Evolutionary conservation across 2,113 vertebrate species (phyloP), one percentile per base, ranked within the genome.

Genomic region (Anoplopoma fimbria): DNA sequence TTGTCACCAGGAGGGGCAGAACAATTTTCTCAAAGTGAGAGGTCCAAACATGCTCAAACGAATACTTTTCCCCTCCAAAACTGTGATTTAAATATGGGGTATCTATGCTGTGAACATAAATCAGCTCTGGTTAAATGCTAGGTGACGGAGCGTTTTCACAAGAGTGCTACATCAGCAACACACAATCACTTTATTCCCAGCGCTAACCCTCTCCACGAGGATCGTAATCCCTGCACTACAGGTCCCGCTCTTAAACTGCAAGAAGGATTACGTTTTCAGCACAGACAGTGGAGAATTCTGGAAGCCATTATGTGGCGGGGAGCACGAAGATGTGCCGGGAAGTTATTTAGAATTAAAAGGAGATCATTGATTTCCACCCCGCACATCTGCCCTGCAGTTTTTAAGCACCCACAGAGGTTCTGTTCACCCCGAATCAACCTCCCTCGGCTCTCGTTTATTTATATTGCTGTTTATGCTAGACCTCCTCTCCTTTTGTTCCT

Each of bases 1-100:
- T 63, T 67, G 58, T 86, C 6, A 21, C 51, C 15, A 77, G 58
- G 61, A 69, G 42, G 25, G 2, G 1, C 51, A 25, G 72, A 86
- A 71, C 36, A 2, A 4, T 74, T 53, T 71, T 82, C 40, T 64
- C 27, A 38, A 57, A 2, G 7, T 7, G 71, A 89, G 63, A 75
- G 17, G 70, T 40, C 68, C 42, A 14, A 15, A 36, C 75, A 79
- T 14, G 68, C 49, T 76, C 45, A 19, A 51, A 64, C 77, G 63
- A 79, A 88, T 93, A 85, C 92, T 93, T 91, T 89, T 70, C 72
- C 51, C 51, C 47, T 87, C 62, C n/a, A 23, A 75, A 77, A 67
- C 73, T 69, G 62, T 93, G 81, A 91, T 94, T 93, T 92, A 85
- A n/a, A 67, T 47, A 17, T 45, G 10, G 19, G 27, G 9, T 67